Evolutionary conservation across 2,888 invertebrate species (phyloP), one percentile per base, ranked within the genome.

Genomic region (Hipparchia semele): DNA sequence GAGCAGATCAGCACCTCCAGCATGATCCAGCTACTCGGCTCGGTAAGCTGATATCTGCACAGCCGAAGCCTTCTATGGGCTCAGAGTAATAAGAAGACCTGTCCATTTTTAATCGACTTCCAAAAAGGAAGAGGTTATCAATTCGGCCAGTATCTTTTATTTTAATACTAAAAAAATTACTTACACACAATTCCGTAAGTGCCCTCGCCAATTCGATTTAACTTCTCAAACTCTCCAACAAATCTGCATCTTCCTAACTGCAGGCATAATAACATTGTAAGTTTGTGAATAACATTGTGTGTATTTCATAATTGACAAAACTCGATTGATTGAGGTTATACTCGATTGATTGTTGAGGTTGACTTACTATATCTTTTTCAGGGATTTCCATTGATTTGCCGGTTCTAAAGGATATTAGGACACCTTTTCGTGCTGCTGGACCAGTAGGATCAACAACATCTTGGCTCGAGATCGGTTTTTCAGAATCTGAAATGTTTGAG

Each of bases 121-220:
- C 0, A 23, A 23, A 23, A 23, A 23, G 23, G 23, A 23, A 23
- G 23, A 23, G 23, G 23, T 23, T 23, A 23, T 23, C 23, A 23
- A 23, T 23, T 23, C 23, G 23, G 23, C 23, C 23, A 23, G 23
- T 23, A 23, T 23, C 23, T 23, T 23, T 23, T 23, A n/a, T 23
- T 23, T 23, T 23, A 23, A 23, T 23, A 23, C 23, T 23, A 23
- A 23, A 23, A 23, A 23, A 23, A 23, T 23, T 23, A 89, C 97
- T 96, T 95, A 98, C 98, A 99, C 61, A 99, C 99, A 82, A 99
- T 98, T 58, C 99, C 99, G 90, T 99, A 99, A 0, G 99, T 99
- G 77, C 99, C 99, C 95, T 99, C 99, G 0, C 99, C 99, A 80
- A 99, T 98, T 78, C 99, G 96, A 87, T 99, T 99, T 8, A 99